Conservation (phyloP, 1,140 invertebrate species). For the Listronotus oregonensis region DNA sequence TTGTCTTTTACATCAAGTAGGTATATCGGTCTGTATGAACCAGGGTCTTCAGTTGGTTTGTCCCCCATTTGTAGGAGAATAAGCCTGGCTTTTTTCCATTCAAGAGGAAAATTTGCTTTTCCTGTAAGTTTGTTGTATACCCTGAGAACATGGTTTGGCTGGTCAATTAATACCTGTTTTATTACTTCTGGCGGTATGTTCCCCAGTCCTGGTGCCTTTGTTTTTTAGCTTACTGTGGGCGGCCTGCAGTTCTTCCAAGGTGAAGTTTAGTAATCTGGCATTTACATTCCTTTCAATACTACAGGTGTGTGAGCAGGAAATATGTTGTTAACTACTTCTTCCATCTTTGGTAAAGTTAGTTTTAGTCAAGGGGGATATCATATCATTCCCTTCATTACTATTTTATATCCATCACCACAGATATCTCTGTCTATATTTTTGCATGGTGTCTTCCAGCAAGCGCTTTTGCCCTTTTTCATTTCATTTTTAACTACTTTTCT, state of each 20-base stretch:
- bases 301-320: conserved; percentile 19
- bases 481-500: conserved; percentile 25
- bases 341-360: not conserved
- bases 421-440: conserved; percentile 40
- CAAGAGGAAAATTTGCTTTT: conserved; percentile 2
- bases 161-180: not conserved
- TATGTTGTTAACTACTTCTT: conserved; percentile 1
- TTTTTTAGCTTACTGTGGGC: conserved; percentile 8
- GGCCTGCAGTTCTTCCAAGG: conserved; percentile 7
- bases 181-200: conserved; percentile 14
- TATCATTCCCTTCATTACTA: conserved; percentile 33
- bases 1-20: conserved; percentile 14
- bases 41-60: conserved; percentile 1
- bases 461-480: conserved; percentile 30
- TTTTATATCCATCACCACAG: conserved; percentile 43
- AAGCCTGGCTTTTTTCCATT: conserved; percentile 13
- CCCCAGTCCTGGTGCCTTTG: not conserved
- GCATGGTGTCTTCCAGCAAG: conserved; percentile 28
- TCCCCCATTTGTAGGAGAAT: conserved; percentile 7
- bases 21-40: conserved; percentile 17
- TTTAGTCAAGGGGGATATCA: conserved; percentile 11
- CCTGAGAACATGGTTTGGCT: not conserved
- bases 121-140: not conserved
- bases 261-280: not conserved
- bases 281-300: not conserved